Evolutionary conservation across 2,797 vertebrate genomes (phyloP).

Genomic region (Hyperoplus lanceolatus): DNA sequence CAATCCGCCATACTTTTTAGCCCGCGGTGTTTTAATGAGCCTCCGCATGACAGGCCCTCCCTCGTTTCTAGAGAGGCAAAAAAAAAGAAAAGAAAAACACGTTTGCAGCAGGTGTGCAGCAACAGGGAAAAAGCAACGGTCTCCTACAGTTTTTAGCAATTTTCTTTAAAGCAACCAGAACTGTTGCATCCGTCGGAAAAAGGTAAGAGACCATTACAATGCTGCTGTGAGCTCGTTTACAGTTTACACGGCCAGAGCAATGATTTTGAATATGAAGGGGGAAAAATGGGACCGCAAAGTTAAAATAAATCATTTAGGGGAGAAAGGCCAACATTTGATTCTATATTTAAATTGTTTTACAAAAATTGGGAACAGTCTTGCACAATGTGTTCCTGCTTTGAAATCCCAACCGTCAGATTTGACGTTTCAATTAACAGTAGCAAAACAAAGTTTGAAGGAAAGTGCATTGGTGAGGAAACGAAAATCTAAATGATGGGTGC

Average conservation of each 20-base stretch:
- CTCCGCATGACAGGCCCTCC: conserved; percentile 62
- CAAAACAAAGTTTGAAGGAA: background rate
- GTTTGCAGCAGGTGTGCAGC: conserved; percentile 81
- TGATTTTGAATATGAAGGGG: background rate
- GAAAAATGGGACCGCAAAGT: background rate
- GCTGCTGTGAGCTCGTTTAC: conserved; percentile 15
- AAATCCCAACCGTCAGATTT: background rate
- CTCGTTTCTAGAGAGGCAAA: conserved; percentile 11
- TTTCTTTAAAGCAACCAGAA: conserved; percentile 58
- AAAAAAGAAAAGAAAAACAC: background rate
- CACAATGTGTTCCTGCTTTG: background rate
- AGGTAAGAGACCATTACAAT: conserved; percentile 66
- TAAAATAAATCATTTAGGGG: background rate
- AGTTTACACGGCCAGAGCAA: background rate
- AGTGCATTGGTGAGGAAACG: background rate
- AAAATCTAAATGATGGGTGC: background rate
- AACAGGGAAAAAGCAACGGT: conserved; percentile 21
- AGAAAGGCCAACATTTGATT: background rate
- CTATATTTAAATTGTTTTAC: too few relatives aligned
- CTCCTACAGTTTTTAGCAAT: conserved; percentile 54
- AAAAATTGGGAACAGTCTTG: background rate
- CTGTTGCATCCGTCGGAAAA: conserved; percentile 69
- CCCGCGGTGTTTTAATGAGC: conserved; percentile 80
- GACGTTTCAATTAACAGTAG: background rate
- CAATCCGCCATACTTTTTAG: conserved; percentile 74